Evolutionary conservation across 2,888 invertebrate species (phyloP), one percentile per base, ranked within the genome.

Genomic region (Neoitamus cyanurus): DNA sequence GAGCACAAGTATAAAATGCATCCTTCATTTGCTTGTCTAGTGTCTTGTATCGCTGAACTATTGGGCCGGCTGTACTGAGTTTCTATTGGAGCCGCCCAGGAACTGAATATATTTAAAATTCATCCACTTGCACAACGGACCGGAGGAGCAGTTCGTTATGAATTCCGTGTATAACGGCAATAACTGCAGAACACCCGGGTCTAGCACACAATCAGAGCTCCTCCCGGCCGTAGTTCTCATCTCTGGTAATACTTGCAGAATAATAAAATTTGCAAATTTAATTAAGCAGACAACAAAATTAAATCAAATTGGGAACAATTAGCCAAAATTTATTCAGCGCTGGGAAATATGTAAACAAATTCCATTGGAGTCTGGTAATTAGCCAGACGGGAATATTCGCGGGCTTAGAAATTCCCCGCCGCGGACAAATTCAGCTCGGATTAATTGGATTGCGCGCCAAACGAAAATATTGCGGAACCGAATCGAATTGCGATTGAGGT

Each of bases 231-330:
- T 5, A 9, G 15, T 36, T 42, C 42, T 25, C 37, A 20, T n/a
- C 37, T 77, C 77, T 77, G 42, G 28, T 77, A 42, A 42, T 46
- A 77, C 77, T 77, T 77, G 77, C 77, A 77, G 42, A 77, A 77
- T 85, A 85, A 80, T 85, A 77, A 85, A 85, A 85, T 85, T 85
- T 85, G 85, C 85, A 85, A 85, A 85, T 85, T 85, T 85, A 85
- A 85, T 85, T 83, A 83, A 83, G 83, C 85, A 85, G 82, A 85
- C 83, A 85, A 85, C 85, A 83, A 83, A 85, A 85, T 77, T 83
- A 85, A 85, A 85, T 85, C 85, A 85, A 85, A 85, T 85, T 85
- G 83, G 83, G 75, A 85, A 85, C 83, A 85, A 85, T 85, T 85
- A 85, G 83, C 85, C 36, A 36, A 85, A 85, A 85, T 85, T 83